Percentiles rank a stretch among this genome's conserved stretches.
These are phyloP conservation scores for Melanchra persicariae DNA, from an alignment of 2,888 invertebrate species.

Conservation along the genomic window DNA sequence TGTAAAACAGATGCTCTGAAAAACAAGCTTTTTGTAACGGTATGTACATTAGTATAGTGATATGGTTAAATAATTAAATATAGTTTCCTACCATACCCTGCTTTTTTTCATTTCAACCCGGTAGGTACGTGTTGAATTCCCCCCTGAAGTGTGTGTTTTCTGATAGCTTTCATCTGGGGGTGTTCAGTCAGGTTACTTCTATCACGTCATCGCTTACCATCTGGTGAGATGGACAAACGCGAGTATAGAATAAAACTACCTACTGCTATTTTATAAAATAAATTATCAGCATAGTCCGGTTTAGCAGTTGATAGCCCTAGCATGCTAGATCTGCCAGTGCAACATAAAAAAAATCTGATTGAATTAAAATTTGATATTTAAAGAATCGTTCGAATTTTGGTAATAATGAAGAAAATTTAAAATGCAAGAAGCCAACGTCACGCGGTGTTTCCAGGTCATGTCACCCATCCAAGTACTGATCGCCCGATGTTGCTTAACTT, in stretches of 20 bases:
- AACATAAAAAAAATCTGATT: no score
- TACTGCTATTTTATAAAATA: no score
- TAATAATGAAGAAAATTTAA: no score
- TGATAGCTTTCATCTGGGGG: background rate
- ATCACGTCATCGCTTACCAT: no score
- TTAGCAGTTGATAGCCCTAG: no score
- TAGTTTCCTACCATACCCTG: conserved; percentile 42
- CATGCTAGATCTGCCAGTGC: no score
- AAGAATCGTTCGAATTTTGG: no score
- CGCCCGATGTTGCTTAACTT: conserved; percentile 88
- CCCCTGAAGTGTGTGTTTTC: background rate
- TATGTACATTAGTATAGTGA: conserved; percentile 49
- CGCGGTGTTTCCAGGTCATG: conserved; percentile 83
- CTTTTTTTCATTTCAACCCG: conserved; percentile 30
- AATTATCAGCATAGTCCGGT: no score
- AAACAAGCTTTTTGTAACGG: conserved; percentile 43
- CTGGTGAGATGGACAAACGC: no score
- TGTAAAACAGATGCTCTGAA: conserved; percentile 6
- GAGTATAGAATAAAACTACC: no score
- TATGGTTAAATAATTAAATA: conserved; percentile 50
- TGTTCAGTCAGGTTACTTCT: no score
- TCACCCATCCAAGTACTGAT: conserved; percentile 88
- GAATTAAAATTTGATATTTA: no score
- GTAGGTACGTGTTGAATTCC: background rate
- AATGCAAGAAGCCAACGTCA: conserved; percentile 59